Evolutionary conservation across 2,888 invertebrate species (phyloP).

Genomic region (Meiosimyza platycephala): DNA sequence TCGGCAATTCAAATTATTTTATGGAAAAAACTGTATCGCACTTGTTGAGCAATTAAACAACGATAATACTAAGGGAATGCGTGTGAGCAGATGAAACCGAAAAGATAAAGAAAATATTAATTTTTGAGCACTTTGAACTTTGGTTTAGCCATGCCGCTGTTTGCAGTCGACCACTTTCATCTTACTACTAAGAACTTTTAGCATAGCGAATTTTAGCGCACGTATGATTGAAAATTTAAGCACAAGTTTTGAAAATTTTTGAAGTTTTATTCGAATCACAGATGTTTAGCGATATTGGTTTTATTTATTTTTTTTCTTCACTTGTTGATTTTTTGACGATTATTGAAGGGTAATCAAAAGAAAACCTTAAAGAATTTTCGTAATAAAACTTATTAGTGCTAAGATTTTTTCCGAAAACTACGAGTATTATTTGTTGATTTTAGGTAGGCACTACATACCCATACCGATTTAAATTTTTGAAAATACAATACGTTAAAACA

Average conservation of each 20-base stretch:
- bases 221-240: too few relatives aligned
- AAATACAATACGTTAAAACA: too few relatives aligned
- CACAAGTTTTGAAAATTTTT: too few relatives aligned
- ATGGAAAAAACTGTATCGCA: conserved; percentile 9
- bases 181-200: background rate
- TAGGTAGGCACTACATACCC: too few relatives aligned
- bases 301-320: too few relatives aligned
- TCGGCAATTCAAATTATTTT: background rate
- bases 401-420: background rate
- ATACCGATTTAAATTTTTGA: too few relatives aligned
- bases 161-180: background rate
- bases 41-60: conserved; percentile 21
- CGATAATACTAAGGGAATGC: conserved; percentile 2
- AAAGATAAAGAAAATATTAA: background rate
- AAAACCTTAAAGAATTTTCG: background rate
- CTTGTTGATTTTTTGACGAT: too few relatives aligned
- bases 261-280: too few relatives aligned
- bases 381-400: background rate
- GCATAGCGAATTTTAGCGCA: too few relatives aligned
- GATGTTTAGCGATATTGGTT: too few relatives aligned
- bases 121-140: conserved; percentile 28
- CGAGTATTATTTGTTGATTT: background rate
- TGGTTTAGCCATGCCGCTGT: conserved; percentile 20
- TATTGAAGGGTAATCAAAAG: background rate
- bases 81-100: background rate